Conservation (phyloP, 2,888 invertebrate genomes). For the Aspidiotus rigidus region DNA sequence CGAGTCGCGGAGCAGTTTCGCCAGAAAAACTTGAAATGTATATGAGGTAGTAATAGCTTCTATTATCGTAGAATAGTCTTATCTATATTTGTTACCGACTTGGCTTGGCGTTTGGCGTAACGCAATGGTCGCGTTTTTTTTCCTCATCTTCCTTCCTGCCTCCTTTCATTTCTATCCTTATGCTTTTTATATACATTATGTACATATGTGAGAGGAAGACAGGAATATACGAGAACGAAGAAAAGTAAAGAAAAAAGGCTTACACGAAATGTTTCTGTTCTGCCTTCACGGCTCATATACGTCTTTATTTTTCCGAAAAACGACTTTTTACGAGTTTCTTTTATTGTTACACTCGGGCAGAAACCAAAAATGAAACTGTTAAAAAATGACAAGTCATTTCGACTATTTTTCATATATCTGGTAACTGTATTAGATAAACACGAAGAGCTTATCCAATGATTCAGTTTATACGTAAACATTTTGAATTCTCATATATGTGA, state of each 20-base stretch:
- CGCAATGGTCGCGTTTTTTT: background rate
- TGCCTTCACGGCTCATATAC: conserved; percentile 30
- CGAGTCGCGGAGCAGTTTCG: conserved; percentile 20
- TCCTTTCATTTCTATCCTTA: conserved; percentile 8
- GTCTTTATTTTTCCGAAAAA: conserved; percentile 29
- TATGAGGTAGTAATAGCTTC: conserved; percentile 32
- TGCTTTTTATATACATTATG: conserved; percentile 6
- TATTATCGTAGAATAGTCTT: conserved; percentile 30
- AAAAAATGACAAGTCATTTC: too few species aligned
- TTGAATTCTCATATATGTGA: too few species aligned
- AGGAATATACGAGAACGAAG: background rate
- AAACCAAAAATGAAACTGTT: too few species aligned
- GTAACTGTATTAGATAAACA: too few species aligned
- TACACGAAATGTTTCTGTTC: conserved; percentile 19
- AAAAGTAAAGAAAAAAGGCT: background rate
- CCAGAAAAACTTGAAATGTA: conserved; percentile 29
- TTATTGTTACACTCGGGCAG: background rate
- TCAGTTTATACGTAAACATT: too few species aligned
- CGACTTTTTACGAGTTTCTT: conserved; percentile 28
- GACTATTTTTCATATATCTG: too few species aligned
- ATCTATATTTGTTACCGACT: conserved; percentile 30
- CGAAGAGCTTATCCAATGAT: too few species aligned
- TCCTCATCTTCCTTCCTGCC: background rate
- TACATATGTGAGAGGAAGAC: background rate
- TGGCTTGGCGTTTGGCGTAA: background rate